Evolutionary conservation across 2,888 invertebrate species (phyloP).

Genomic region (Aporophyla nigra): DNA sequence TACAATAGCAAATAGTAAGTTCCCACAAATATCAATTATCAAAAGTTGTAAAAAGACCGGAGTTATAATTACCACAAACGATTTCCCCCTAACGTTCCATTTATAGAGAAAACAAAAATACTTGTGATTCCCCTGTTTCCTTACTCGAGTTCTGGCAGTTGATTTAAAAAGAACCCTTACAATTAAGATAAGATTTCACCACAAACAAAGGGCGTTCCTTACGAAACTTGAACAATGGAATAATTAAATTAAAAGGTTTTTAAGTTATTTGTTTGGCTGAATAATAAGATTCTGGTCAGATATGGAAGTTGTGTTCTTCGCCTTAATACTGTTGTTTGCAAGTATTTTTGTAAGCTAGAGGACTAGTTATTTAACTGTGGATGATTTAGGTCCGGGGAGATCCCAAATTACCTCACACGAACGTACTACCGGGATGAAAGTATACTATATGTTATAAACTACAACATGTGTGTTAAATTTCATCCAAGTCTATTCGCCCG

Average conservation of each 20-base stretch:
- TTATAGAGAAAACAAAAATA: conserved; percentile 3
- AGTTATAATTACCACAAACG: conserved; percentile 5
- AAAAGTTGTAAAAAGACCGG: background rate
- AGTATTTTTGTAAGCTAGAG: background rate
- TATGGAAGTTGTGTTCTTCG: conserved; percentile 22
- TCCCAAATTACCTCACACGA: too few relatives aligned
- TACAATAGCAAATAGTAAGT: too few relatives aligned
- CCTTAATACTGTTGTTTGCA: conserved; percentile 21
- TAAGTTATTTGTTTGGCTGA: conserved; percentile 35
- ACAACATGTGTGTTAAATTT: too few relatives aligned
- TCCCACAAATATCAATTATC: background rate
- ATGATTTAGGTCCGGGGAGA: too few relatives aligned
- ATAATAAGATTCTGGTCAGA: conserved; percentile 40
- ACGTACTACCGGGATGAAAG: too few relatives aligned
- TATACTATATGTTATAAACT: too few relatives aligned
- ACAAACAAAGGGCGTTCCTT: conserved; percentile 52
- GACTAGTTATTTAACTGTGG: background rate
- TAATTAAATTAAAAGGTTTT: conserved; percentile 59
- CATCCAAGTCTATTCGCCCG: too few relatives aligned
- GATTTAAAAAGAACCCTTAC: conserved; percentile 49
- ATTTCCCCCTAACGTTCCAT: conserved; percentile 8
- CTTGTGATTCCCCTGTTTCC: background rate
- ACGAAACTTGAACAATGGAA: conserved; percentile 48
- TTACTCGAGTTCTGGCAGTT: conserved; percentile 10
- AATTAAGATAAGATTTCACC: conserved; percentile 61